phyloP scores from a whole-genome alignment of 2,888 invertebrate genomes.

The Idaea straminata region DNA sequence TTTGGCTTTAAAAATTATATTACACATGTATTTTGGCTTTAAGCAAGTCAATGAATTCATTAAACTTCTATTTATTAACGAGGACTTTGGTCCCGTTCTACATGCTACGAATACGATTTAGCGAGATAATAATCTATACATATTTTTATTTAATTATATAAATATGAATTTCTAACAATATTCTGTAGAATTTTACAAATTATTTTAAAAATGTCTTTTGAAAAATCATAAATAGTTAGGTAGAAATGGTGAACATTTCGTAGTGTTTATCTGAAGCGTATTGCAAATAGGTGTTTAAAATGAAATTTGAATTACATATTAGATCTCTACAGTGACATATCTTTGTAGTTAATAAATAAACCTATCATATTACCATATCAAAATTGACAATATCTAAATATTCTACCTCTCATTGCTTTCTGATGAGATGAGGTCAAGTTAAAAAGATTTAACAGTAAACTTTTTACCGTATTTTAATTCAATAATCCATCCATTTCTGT shows the following conservation, averaged over 20 bases:
- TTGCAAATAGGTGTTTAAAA: constrained; percentile 60
- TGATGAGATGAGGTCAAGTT: neutral
- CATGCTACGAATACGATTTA: constrained; percentile 64
- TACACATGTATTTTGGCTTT: constrained; percentile 74
- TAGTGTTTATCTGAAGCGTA: constrained; percentile 59
- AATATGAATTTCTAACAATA: constrained; percentile 75
- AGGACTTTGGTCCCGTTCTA: constrained; percentile 51
- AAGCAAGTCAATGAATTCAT: constrained; percentile 73
- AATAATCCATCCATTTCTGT: constrained; percentile 15
- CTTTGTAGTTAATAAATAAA: constrained; percentile 40
- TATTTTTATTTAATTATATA: constrained; percentile 57
- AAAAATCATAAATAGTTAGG: constrained; percentile 54
- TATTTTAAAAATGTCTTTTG: constrained; percentile 63
- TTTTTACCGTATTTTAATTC: constrained; percentile 2
- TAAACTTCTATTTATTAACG: constrained; percentile 66
- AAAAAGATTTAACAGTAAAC: neutral
- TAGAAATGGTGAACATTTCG: constrained; percentile 56
- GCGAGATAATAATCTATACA: constrained; percentile 59
- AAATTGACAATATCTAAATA: constrained; percentile 46
- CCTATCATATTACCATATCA: constrained; percentile 32
- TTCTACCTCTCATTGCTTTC: neutral
- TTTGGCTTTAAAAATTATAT: constrained; percentile 80
- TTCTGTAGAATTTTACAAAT: constrained; percentile 74
- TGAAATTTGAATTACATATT: constrained; percentile 43
- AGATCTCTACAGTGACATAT: constrained; percentile 56